These are phyloP conservation scores for Gadopsis bispinosus DNA, from an alignment of 2,797 vertebrate species.

Conservation along the genomic window DNA sequence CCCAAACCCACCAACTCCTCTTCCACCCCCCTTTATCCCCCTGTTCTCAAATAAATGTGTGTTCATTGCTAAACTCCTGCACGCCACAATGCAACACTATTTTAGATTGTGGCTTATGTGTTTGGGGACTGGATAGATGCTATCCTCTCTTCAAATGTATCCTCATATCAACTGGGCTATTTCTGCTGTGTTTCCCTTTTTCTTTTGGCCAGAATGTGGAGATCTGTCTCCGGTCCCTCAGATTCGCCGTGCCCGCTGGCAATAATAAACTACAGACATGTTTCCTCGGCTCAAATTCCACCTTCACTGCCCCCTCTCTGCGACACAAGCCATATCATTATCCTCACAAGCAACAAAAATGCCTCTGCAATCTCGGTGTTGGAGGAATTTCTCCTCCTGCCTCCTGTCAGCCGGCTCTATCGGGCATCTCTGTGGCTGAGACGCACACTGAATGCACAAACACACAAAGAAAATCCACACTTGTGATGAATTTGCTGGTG, in stretches of 20 bases:
- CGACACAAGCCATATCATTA: conserved; percentile 71
- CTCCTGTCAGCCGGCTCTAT: conserved; percentile 42
- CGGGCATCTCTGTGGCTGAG: conserved; percentile 18
- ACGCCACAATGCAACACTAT: too few relatives aligned
- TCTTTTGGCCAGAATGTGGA: conserved; percentile 32
- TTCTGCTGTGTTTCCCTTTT: conserved; percentile 56
- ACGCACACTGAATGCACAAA: conserved; percentile 46
- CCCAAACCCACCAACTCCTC: too few relatives aligned
- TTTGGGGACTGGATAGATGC: conserved; percentile 51
- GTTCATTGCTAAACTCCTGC: too few relatives aligned
- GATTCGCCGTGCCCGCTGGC: conserved; percentile 66
- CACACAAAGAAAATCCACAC: conserved; percentile 39
- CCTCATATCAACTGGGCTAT: conserved; percentile 56
- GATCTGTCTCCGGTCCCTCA: conserved; percentile 59
- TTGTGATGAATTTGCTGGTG: conserved; percentile 37
- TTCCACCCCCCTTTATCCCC: too few relatives aligned
- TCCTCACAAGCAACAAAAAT: conserved; percentile 65
- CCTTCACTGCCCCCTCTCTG: conserved; percentile 69
- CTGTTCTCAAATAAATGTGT: too few relatives aligned
- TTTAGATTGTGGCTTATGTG: conserved; percentile 46
- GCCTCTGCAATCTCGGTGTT: conserved; percentile 60
- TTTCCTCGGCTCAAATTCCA: conserved; percentile 64
- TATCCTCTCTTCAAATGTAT: conserved; percentile 46
- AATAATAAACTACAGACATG: conserved; percentile 73
- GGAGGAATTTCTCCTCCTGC: conserved; percentile 40